Conservation (phyloP, 1,140 invertebrate species). For the Bradynema listronoti region DNA sequence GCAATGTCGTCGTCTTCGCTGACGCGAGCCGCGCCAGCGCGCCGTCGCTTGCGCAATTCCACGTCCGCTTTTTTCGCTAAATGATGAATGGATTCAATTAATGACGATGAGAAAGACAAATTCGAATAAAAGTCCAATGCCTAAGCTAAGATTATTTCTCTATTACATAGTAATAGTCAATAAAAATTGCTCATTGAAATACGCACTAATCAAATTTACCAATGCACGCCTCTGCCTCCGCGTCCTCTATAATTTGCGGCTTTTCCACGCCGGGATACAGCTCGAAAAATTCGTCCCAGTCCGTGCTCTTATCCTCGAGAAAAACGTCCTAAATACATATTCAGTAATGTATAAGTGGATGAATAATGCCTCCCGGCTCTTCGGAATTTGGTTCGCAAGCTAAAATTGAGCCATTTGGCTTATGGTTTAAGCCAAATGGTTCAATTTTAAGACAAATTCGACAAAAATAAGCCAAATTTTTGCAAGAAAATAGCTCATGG, state of each 20-base stretch:
- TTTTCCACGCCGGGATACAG: conserved; percentile 38
- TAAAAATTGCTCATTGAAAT: background rate
- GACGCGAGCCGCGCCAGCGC: background rate
- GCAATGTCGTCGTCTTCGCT: conserved; percentile 46
- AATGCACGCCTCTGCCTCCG: conserved; percentile 27
- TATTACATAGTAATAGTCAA: no score
- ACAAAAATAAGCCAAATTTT: no score
- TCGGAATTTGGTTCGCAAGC: no score
- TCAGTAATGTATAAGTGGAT: background rate
- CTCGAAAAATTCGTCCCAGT: conserved; percentile 51
- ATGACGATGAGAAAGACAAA: conserved; percentile 1
- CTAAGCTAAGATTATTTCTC: background rate
- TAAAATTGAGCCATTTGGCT: no score
- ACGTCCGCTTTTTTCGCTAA: conserved; percentile 27
- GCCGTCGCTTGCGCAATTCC: no score
- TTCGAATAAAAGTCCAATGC: background rate
- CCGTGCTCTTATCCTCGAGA: conserved; percentile 29
- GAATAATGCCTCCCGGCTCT: no score
- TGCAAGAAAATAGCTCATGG: no score
- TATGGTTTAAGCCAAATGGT: no score
- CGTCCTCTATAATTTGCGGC: conserved; percentile 30
- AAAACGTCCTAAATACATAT: conserved; percentile 42
- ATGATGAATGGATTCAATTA: background rate
- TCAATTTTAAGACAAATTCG: no score
- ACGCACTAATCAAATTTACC: conserved; percentile 6